These are phyloP conservation scores for Actias luna DNA, from an alignment of 2,888 invertebrate genomes.

Conservation along the genomic window DNA sequence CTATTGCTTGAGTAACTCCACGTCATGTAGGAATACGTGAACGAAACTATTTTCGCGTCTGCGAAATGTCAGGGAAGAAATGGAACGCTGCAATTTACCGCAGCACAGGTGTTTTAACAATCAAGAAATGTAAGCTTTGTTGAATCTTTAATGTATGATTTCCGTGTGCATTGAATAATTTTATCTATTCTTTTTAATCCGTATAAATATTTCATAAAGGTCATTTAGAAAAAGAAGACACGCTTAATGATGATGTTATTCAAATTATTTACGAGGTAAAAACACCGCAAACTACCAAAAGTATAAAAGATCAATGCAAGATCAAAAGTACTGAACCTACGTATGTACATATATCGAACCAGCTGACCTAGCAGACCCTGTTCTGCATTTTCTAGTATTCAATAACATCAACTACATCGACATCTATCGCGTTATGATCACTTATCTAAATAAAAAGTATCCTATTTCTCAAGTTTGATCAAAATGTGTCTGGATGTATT, in stretches of 20 bases:
- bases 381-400: too few species aligned
- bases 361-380: too few species aligned
- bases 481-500: too few species aligned
- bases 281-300: not conserved
- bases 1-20: constrained; percentile 13
- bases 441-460: too few species aligned
- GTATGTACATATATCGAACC: too few species aligned
- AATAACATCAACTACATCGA: too few species aligned
- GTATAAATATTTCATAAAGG: not conserved
- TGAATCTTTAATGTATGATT: not conserved
- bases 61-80: not conserved
- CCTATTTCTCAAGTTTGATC: too few species aligned
- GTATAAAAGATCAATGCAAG: not conserved
- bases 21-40: constrained; percentile 5
- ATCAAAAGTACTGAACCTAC: not conserved
- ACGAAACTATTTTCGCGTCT: constrained; percentile 13
- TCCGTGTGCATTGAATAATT: not conserved
- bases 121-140: not conserved
- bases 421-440: too few species aligned
- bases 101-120: constrained; percentile 3
- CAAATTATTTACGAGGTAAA: not conserved
- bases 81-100: constrained; percentile 9
- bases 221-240: not conserved
- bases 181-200: not conserved
- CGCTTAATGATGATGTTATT: not conserved